These are phyloP conservation scores for Alectura lathami DNA, from an alignment of 2,113 vertebrate species.

Conservation along the genomic window DNA sequence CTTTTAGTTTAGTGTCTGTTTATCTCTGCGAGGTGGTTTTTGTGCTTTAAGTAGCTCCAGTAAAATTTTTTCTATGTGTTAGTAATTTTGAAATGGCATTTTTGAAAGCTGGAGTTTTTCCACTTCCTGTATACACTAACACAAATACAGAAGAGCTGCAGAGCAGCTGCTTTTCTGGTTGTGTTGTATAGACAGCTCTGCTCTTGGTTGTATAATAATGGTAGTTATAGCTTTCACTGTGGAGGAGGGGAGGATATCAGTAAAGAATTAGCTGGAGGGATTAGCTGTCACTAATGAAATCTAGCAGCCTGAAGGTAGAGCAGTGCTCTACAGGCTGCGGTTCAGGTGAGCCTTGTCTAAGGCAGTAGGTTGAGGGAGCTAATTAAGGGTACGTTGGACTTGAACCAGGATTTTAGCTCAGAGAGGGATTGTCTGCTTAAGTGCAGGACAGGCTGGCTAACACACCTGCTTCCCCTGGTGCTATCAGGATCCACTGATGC, in stretches of 20 bases:
- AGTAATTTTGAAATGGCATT: not conserved
- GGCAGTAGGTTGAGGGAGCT: not conserved
- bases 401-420: not conserved
- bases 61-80: not conserved
- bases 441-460: not conserved
- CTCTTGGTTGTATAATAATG: not conserved
- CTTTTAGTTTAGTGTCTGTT: not conserved
- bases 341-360: not conserved
- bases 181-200: fast-evolving
- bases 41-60: not conserved
- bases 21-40: not conserved
- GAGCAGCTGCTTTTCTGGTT: not conserved
- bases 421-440: not conserved
- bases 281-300: not conserved
- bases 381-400: not conserved
- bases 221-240: not conserved
- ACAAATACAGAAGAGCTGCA: not conserved
- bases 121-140: not conserved
- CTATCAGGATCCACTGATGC: not conserved
- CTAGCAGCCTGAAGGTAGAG: not conserved
- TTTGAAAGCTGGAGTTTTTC: not conserved
- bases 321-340: not conserved
- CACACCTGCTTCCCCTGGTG: not conserved
- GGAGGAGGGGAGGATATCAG: not conserved
- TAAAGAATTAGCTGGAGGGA: not conserved